A percentile compares a stretch with the other conserved stretches of the same genome.
Evolutionary conservation across 2,113 vertebrate genomes (phyloP).

Genomic region (Grantiella picta): DNA sequence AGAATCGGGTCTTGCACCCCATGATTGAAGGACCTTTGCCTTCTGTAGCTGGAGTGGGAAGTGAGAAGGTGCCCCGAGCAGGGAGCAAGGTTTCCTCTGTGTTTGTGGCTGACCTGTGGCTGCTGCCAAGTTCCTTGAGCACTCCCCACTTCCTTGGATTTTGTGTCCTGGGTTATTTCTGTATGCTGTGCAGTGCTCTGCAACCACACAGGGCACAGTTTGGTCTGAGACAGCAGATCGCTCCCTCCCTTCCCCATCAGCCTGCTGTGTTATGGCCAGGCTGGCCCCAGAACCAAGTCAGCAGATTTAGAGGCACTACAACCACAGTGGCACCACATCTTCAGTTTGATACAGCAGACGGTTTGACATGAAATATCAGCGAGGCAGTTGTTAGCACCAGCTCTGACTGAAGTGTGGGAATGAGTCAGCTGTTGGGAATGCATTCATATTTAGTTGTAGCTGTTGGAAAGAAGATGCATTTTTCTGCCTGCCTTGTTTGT

Average conservation of each 20-base stretch:
- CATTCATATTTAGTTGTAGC: not conserved
- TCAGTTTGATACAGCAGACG: not conserved
- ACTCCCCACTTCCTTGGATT: not conserved
- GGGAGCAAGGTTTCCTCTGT: not conserved
- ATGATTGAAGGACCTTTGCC: not conserved
- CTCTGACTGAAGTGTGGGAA: not conserved
- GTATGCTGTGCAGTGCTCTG: not conserved
- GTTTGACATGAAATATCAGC: not conserved
- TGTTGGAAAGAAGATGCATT: conserved; percentile 14
- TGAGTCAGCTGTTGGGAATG: not conserved
- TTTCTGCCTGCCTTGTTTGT: conserved; percentile 34
- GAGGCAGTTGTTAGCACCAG: not conserved
- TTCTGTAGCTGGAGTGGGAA: not conserved
- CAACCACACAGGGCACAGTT: not conserved
- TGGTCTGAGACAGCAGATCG: not conserved
- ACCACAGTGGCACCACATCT: not conserved
- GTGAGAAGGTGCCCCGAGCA: not conserved
- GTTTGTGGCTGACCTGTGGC: not conserved
- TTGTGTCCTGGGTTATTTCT: not conserved
- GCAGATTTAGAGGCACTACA: not conserved
- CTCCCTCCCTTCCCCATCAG: not conserved
- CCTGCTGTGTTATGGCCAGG: not conserved
- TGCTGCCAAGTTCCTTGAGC: not conserved
- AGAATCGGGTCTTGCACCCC: accelerated
- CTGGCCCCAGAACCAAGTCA: not conserved